Conservation (phyloP, 2,888 invertebrate genomes). For the Gerris lacustris region DNA sequence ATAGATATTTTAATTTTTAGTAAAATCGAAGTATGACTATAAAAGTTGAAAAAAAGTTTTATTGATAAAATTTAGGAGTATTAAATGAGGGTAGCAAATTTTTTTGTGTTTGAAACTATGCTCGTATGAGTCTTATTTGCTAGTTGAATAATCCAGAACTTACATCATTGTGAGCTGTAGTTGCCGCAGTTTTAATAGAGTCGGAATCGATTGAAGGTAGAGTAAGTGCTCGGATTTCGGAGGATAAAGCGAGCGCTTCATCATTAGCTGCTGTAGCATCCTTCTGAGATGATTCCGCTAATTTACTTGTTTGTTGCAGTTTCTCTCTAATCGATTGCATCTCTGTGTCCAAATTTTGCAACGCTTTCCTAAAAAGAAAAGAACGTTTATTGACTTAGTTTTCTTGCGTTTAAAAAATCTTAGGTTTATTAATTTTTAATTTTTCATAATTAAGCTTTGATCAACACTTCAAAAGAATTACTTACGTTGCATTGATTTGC, state of each 20-base stretch:
- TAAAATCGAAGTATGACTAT: too few relatives aligned
- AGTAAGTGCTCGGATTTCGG: constrained; percentile 63
- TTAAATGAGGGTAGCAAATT: too few relatives aligned
- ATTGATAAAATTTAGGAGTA: too few relatives aligned
- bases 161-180: constrained; percentile 56
- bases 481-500: constrained; percentile 58
- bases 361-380: constrained; percentile 45
- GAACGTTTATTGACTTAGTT: constrained; percentile 4
- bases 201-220: constrained; percentile 65
- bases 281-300: constrained; percentile 56
- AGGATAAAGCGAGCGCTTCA: constrained; percentile 66
- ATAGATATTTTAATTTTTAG: too few relatives aligned
- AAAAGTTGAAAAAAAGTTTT: too few relatives aligned
- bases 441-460: too few relatives aligned
- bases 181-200: constrained; percentile 54
- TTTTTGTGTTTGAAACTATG: too few relatives aligned
- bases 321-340: constrained; percentile 56
- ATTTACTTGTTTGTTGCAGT: constrained; percentile 52
- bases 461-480: too few relatives aligned
- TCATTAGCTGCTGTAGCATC: constrained; percentile 65
- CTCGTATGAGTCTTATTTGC: too few relatives aligned
- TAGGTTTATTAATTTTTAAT: constrained; percentile 20
- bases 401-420: not conserved
- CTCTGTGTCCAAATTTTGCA: constrained; percentile 52
- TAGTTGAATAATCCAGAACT: constrained; percentile 24